Percentiles rank a stretch among this genome's conserved stretches.
Evolutionary conservation across 2,113 vertebrate genomes (phyloP).

Genomic region (Pseudopipra pipra): DNA sequence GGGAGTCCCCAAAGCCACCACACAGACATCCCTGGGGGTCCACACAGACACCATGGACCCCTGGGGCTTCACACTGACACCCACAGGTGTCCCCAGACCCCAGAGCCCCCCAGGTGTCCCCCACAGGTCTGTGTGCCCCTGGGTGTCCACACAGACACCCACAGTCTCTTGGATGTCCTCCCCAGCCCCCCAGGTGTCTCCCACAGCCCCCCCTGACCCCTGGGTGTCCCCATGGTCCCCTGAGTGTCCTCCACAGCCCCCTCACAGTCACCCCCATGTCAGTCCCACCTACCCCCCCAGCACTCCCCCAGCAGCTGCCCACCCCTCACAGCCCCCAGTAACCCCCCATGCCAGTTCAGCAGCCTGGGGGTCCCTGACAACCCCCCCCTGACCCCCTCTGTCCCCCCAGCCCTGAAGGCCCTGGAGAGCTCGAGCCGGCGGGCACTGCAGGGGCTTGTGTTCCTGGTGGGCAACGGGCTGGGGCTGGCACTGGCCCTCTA

Average conservation of each 20-base stretch:
- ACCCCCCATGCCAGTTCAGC: not conserved
- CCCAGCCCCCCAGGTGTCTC: not conserved
- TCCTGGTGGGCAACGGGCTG: conserved; percentile 92
- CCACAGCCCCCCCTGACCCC: not conserved
- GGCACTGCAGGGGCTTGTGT: conserved; percentile 93
- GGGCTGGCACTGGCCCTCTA: conserved; percentile 93
- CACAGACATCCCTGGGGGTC: no score
- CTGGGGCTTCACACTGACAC: not conserved
- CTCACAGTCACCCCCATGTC: rapidly evolving
- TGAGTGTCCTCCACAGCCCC: rapidly evolving
- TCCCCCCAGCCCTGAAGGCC: conserved; percentile 88
- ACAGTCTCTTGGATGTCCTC: not conserved
- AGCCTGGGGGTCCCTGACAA: not conserved
- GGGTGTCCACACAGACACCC: not conserved
- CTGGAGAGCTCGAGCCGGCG: conserved; percentile 96
- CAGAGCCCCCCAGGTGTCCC: no score
- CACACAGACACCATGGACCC: no score
- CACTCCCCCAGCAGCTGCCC: rapidly evolving
- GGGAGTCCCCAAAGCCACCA: no score
- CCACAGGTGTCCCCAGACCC: not conserved
- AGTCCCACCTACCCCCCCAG: not conserved
- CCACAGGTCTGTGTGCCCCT: no score
- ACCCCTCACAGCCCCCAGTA: rapidly evolving
- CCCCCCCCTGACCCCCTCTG: not conserved
- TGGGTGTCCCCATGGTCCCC: not conserved